Evolutionary conservation across 2,797 vertebrate species (phyloP).

Genomic region (Alca torda): DNA sequence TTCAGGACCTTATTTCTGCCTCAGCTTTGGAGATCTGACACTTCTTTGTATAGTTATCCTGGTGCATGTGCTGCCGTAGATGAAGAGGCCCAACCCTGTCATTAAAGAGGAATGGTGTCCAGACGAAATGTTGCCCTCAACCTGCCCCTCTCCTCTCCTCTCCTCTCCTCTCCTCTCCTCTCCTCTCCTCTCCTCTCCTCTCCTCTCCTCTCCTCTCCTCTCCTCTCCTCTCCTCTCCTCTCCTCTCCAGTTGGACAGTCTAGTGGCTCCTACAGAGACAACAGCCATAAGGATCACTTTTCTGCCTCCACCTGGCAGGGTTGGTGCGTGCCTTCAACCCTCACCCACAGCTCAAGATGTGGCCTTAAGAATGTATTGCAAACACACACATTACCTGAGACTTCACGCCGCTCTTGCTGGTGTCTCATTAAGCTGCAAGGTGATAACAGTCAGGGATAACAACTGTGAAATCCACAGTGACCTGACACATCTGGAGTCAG

Average conservation of each 20-base stretch:
- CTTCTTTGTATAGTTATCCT: not conserved
- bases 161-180: not conserved
- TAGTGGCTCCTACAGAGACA: not conserved
- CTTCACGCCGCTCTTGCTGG: not conserved
- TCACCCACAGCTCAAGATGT: not conserved
- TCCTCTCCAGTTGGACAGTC: not conserved
- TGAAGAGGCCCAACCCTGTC: not conserved
- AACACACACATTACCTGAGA: not conserved
- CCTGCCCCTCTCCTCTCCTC: not conserved
- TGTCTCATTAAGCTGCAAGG: not conserved
- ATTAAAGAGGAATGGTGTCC: not conserved
- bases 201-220: not conserved
- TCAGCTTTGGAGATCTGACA: not conserved
- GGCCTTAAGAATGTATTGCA: not conserved
- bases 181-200: not conserved
- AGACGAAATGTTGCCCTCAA: not conserved
- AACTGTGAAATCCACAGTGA: not conserved
- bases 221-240: not conserved
- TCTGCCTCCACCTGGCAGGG: not conserved
- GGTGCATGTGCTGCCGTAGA: not conserved
- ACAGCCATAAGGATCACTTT: rapidly evolving
- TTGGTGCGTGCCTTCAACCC: not conserved
- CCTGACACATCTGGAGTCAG: not conserved
- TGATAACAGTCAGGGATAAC: not conserved
- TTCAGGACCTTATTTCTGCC: not conserved